Evolutionary conservation across 2,888 invertebrate species (phyloP), one percentile per base, ranked within the genome.

Genomic region (Cryptophagus acutangulus): DNA sequence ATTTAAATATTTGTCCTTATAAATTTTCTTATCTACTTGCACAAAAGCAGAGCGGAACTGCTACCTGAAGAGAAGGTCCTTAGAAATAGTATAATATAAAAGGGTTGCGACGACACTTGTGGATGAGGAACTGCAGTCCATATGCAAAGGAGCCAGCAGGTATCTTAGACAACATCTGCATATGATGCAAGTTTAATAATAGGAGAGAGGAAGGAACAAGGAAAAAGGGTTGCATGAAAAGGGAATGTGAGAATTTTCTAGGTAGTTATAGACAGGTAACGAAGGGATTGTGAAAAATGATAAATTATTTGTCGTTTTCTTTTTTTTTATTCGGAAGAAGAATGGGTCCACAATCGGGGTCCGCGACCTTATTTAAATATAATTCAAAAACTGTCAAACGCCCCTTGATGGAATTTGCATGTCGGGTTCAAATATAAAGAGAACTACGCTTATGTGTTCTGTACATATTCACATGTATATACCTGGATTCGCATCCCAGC

Each of bases 91-190:
- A n/a, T n/a, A n/a, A n/a, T n/a, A n/a, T n/a, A 5, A 31, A 16
- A 31, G 15, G 16, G 15, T 31, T 31, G 31, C 12, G 31, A 31
- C n/a, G 26, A 26, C 12, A 26, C 26, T n/a, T 12, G 4, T 26
- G 3, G 3, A 8, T n/a, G 26, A 10, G 31, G 15, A 28, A n/a
- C 10, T 28, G 26, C 49, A 48, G 43, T 46, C 50, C 51, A 61
- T 65, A 66, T 66, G 65, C 65, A 66, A 64, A 66, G 62, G 55
- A 65, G 65, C 54, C 66, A 65, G 66, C 66, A 66, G 66, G 65
- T 67, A 65, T 60, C 57, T 55, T 46, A 56, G 59, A 55, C 62
- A 54, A 62, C 65, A 65, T 66, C 65, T 65, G 65, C 64, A 55
- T 51, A 53, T 25, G 45, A 45, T 20, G 24, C 24, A 8, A n/a